A percentile compares a stretch with the other conserved stretches of the same genome.
Evolutionary conservation across 2,113 vertebrate genomes (phyloP).

Genomic region (Melanerpes formicivorus): DNA sequence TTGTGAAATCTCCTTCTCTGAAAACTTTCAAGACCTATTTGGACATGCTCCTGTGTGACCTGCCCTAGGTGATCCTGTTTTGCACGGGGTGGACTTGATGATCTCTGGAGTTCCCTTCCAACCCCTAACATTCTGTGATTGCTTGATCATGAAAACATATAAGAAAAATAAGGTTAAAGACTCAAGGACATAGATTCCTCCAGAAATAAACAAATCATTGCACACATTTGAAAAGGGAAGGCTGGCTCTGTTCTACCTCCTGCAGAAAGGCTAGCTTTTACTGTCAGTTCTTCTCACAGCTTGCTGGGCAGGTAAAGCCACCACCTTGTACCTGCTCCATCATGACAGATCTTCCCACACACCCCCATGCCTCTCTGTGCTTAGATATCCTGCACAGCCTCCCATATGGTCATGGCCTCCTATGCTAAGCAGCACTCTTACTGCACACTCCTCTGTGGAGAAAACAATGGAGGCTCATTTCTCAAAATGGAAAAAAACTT

Average conservation of each 20-base stretch:
- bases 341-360: background rate
- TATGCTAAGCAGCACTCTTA: background rate
- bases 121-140: no score
- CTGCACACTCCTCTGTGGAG: background rate
- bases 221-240: background rate
- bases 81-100: no score
- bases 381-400: rapidly evolving
- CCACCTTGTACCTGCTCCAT: background rate
- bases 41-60: no score
- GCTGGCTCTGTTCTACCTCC: background rate
- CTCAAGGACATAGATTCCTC: background rate
- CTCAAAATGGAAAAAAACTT: background rate
- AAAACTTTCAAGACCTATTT: no score
- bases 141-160: background rate
- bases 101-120: no score
- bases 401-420: background rate
- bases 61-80: no score
- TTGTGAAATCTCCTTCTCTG: no score
- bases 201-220: background rate
- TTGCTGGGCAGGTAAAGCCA: background rate
- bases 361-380: rapidly evolving
- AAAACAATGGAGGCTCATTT: background rate
- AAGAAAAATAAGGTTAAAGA: background rate
- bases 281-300: background rate
- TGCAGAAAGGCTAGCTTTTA: background rate